Base-by-base conservation (phyloP, 2,797 vertebrate species). In the Malurus splendens region DNA sequence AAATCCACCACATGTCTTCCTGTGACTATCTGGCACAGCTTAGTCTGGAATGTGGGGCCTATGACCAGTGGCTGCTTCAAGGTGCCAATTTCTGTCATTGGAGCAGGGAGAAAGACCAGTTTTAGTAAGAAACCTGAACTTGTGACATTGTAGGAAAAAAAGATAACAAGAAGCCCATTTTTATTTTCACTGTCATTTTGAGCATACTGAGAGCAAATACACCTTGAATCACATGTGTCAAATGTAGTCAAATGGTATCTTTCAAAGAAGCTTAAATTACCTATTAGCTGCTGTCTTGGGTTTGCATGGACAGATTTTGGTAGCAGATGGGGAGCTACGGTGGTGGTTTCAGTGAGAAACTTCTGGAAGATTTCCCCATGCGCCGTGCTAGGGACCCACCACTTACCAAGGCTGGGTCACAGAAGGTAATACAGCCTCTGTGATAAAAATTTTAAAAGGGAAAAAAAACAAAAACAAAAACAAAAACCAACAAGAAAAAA, bases 1-100 rank as follows among this genome's bases (percentile, higher is more conserved):
- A 72, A 70, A 39, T 59, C 14, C 44, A 57, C 5, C 15, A 23
- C 4, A 9, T 1, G 18, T 41, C 45, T 73, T 56, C 22, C 41
- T 78, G 4, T 2, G 10, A 14, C 0, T 0, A 44, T 13, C 19
- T 44, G 24, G 6, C 20, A 33, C 10, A 52, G 15, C 5, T 36
- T 20, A 52, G 10, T 61, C 30, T 78, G 12, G 54, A 60, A 47
- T 24, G 8, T 30, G 27, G 42, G 6, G 25, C 33, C 4, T 4
- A 6, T 25, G 12, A 42, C 4, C 39, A 54, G 8, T 18, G 22
- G 4, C 19, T 82, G 41, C 7, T 20, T 1, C 5, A 44, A 68
- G 25, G 8, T 72, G 14, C 9, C 8, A 44, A 75, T 57, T 60
- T 52, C 7, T 32, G 18, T 36, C 1, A 1, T 1, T 54, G 32